Conservation (phyloP, 2,797 vertebrate genomes). For the Oreochromis mossambicus region DNA sequence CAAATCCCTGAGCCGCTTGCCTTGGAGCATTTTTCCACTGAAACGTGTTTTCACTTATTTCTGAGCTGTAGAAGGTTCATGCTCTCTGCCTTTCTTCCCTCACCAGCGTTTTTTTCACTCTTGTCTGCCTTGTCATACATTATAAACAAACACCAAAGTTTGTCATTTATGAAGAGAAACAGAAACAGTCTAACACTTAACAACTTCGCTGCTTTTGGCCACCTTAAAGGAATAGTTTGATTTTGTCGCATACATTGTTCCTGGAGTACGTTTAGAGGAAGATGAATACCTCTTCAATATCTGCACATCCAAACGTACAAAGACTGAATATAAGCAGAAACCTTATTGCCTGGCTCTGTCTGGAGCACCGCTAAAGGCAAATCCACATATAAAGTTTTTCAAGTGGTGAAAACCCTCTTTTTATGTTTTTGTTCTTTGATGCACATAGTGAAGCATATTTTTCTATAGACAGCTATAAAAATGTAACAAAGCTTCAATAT, state of each 20-base stretch:
- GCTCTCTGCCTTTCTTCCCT: constrained; percentile 21
- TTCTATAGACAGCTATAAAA: background rate
- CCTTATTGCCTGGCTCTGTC: background rate
- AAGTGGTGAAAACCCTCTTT: background rate
- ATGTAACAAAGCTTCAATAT: background rate
- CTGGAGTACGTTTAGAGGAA: background rate
- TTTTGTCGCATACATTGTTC: background rate
- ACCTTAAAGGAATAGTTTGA: background rate
- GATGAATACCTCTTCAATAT: background rate
- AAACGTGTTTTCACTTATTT: constrained; percentile 64
- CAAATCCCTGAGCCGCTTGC: constrained; percentile 35
- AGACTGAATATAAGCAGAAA: background rate
- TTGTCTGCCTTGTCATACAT: constrained; percentile 8
- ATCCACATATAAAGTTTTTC: background rate
- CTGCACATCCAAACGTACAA: background rate
- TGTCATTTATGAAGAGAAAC: background rate
- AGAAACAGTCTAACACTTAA: background rate
- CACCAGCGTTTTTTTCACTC: constrained; percentile 7
- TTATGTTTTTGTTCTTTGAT: background rate
- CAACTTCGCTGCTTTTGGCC: background rate
- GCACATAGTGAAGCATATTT: background rate
- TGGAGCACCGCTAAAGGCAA: background rate
- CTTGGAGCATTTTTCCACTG: constrained; percentile 52
- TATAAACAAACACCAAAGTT: constrained; percentile 11
- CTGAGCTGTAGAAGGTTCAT: constrained; percentile 24